Evolutionary conservation across 2,113 vertebrate genomes (phyloP).

Genomic region (Passer montanus): DNA sequence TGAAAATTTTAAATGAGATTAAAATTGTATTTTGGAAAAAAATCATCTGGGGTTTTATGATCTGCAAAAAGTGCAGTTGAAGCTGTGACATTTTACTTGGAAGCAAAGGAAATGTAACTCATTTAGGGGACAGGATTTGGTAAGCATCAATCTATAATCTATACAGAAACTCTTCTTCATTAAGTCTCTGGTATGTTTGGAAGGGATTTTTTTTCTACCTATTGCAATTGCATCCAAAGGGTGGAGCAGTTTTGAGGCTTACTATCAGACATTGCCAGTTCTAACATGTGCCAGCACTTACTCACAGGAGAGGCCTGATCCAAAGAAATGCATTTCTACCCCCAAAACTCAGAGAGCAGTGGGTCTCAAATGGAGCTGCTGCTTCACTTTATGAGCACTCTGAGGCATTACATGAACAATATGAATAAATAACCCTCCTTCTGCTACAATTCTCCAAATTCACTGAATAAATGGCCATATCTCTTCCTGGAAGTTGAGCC

Average conservation of each 20-base stretch:
- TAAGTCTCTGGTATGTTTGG: not conserved
- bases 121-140: not conserved
- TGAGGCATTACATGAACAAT: not conserved
- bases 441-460: not conserved
- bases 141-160: not conserved
- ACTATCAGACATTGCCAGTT: not conserved
- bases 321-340: not conserved
- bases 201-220: not conserved
- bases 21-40: constrained; percentile 44
- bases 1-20: constrained; percentile 17
- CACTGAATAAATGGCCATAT: not conserved
- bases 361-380: not conserved
- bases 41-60: constrained; percentile 16
- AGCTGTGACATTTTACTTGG: constrained; percentile 16
- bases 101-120: not conserved
- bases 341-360: not conserved
- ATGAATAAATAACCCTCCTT: not conserved
- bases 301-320: not conserved
- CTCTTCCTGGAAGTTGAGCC: not conserved
- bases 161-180: not conserved
- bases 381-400: not conserved
- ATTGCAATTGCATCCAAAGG: not conserved
- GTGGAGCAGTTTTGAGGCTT: not conserved
- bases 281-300: not conserved
- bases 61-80: constrained; percentile 15